Percentiles rank a stretch among this genome's conserved stretches.
Conservation (phyloP, 2,888 invertebrate genomes). For the Alentia gelatinosa region DNA sequence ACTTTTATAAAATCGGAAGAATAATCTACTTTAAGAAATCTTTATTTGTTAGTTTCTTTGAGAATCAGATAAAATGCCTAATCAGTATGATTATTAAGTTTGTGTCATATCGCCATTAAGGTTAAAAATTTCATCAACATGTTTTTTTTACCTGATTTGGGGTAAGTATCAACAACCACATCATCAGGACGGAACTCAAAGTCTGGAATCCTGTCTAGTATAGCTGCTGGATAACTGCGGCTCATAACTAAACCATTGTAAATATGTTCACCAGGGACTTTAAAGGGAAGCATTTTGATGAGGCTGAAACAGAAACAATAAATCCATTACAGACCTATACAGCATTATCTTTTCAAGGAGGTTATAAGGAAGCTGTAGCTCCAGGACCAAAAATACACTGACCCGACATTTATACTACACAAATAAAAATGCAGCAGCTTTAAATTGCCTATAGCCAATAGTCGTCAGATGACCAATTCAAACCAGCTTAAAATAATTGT, state of each 20-base stretch:
- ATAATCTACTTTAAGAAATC: too few species aligned
- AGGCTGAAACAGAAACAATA: too few species aligned
- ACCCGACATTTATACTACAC: too few species aligned
- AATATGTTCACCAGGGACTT: slow-evolving; percentile 73
- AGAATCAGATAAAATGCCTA: not conserved
- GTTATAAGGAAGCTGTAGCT: too few species aligned
- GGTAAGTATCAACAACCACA: slow-evolving; percentile 93
- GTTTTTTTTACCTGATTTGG: slow-evolving; percentile 88
- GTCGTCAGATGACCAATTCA: too few species aligned
- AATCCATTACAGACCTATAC: too few species aligned
- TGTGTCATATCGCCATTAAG: not conserved
- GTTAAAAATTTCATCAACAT: not conserved
- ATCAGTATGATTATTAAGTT: not conserved
- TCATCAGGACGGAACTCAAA: slow-evolving; percentile 88
- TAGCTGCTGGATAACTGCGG: slow-evolving; percentile 74
- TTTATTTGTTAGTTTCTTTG: not conserved
- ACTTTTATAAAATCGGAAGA: not conserved
- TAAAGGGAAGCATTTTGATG: not conserved
- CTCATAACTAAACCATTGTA: slow-evolving; percentile 76
- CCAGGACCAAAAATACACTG: too few species aligned
- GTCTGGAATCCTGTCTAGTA: slow-evolving; percentile 80
- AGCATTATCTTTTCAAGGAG: too few species aligned
- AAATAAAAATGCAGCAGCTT: too few species aligned
- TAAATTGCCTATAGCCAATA: too few species aligned
- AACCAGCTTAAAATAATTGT: too few species aligned